Percentiles rank a stretch among this genome's conserved stretches.
Conservation (phyloP, 2,888 invertebrate genomes). For the Stegophylla sp. region DNA sequence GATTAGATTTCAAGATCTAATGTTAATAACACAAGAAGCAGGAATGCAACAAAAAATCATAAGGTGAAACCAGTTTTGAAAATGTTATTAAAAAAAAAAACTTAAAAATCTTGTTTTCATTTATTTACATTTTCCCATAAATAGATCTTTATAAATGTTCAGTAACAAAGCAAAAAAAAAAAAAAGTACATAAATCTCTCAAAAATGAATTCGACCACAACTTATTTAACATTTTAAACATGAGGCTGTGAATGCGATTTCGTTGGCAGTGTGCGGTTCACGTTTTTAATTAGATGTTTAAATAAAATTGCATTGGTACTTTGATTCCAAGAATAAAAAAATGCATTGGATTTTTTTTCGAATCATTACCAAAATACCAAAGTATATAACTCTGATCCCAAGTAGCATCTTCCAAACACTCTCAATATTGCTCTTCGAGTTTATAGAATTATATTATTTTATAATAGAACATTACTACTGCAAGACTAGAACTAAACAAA, state of each 20-base stretch:
- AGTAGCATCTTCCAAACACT: too few species aligned
- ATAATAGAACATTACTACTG: background rate
- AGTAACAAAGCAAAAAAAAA: slow-evolving; percentile 1
- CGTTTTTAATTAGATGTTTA: slow-evolving; percentile 17
- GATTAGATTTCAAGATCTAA: slow-evolving; percentile 4
- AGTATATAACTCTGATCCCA: background rate
- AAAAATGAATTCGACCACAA: slow-evolving; percentile 4
- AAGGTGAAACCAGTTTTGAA: slow-evolving; percentile 44
- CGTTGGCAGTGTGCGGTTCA: background rate
- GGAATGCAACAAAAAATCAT: slow-evolving; percentile 28
- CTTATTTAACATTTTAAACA: background rate
- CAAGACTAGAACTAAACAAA: background rate
- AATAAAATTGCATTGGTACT: slow-evolving; percentile 19
- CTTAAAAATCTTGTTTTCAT: slow-evolving; percentile 37
- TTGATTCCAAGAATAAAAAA: slow-evolving; percentile 1
- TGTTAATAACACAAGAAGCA: slow-evolving; percentile 9
- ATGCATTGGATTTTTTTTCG: background rate
- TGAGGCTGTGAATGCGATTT: background rate
- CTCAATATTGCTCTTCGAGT: background rate
- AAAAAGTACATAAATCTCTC: background rate
- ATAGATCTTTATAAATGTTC: background rate
- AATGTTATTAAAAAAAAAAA: slow-evolving; percentile 23
- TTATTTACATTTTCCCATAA: background rate
- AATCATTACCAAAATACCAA: slow-evolving; percentile 21
- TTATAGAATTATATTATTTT: slow-evolving; percentile 13